A percentile compares a stretch with the other conserved stretches of the same genome.
Evolutionary conservation across 2,113 vertebrate species (phyloP).

Genomic region (Petrocephalus microphthalmus): DNA sequence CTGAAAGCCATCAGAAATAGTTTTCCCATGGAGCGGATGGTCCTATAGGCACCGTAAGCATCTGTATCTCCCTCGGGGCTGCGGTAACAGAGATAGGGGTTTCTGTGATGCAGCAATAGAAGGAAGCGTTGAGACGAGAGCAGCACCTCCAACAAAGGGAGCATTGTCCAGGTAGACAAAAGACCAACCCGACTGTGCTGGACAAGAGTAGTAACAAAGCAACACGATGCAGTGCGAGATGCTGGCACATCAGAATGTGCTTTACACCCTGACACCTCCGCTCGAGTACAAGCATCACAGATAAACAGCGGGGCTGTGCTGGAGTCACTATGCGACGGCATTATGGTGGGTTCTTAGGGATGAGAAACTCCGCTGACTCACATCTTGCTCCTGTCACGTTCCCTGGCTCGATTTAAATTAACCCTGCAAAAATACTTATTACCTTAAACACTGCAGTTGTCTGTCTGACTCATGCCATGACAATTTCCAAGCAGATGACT

Average conservation of each 20-base stretch:
- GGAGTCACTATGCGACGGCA: neutral
- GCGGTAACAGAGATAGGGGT: neutral
- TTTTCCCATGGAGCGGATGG: neutral
- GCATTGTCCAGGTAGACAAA: neutral
- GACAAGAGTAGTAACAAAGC: neutral
- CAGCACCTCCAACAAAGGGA: neutral
- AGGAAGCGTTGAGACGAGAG: neutral
- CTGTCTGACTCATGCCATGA: neutral
- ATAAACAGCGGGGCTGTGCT: neutral
- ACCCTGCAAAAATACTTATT: neutral
- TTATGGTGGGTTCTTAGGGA: neutral
- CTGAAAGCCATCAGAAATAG: neutral
- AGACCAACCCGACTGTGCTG: neutral
- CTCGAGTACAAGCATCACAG: neutral
- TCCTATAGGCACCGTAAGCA: neutral
- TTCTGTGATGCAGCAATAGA: neutral
- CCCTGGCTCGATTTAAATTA: constrained; percentile 1
- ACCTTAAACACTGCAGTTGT: neutral
- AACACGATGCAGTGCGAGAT: neutral
- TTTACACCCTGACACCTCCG: neutral
- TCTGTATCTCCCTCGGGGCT: neutral
- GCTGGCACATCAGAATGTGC: neutral
- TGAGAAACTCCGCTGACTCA: neutral
- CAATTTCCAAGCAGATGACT: neutral
- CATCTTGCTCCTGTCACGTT: neutral